These are phyloP conservation scores for Chelonoidis abingdonii DNA, from an alignment of 2,113 vertebrate species.

Conservation along the genomic window DNA sequence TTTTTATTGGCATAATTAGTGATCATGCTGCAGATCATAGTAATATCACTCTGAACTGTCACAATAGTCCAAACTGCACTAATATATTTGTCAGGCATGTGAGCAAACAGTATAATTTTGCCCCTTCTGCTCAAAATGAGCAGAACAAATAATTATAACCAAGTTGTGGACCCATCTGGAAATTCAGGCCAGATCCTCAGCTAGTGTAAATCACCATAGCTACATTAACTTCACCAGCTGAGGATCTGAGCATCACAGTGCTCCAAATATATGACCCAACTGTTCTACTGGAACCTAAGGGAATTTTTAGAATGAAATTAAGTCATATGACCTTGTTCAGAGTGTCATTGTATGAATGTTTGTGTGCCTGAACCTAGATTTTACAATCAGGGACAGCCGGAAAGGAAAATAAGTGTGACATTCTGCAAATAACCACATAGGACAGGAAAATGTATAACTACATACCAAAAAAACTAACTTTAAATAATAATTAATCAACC, in stretches of 20 bases:
- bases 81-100: background rate
- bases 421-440: background rate
- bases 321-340: background rate
- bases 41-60: background rate
- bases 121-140: background rate
- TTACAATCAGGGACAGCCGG: background rate
- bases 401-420: background rate
- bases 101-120: background rate
- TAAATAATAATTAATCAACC: background rate
- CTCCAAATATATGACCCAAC: background rate
- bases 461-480: background rate
- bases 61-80: background rate
- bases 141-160: background rate
- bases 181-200: background rate
- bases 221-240: background rate
- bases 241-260: background rate
- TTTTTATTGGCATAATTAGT: background rate
- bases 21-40: background rate
- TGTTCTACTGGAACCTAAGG: background rate
- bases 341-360: background rate
- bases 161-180: background rate
- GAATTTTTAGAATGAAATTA: background rate
- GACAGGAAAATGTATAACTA: background rate
- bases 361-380: background rate
- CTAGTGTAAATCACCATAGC: background rate